A percentile compares a stretch with the other conserved stretches of the same genome.
Evolutionary conservation across 2,113 vertebrate species (phyloP).

Genomic region (Hippolais icterina): DNA sequence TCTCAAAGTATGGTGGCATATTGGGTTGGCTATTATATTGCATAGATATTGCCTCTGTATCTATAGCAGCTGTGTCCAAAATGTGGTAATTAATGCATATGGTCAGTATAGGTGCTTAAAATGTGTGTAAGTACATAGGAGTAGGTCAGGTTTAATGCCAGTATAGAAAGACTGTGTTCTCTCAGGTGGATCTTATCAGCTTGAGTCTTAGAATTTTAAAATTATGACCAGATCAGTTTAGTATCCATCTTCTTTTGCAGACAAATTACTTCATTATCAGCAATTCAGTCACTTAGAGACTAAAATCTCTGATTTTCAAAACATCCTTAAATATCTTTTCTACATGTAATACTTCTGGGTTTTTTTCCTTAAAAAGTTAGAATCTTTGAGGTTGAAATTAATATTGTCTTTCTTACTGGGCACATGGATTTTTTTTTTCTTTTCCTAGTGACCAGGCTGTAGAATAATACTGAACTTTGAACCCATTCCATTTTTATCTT

Average conservation of each 20-base stretch:
- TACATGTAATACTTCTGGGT: background rate
- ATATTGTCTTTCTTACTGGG: background rate
- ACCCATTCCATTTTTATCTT: background rate
- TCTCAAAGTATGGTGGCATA: background rate
- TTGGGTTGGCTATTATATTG: background rate
- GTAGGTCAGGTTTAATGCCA: background rate
- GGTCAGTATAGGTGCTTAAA: background rate
- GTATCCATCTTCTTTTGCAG: background rate
- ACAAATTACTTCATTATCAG: background rate
- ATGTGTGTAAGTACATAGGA: background rate
- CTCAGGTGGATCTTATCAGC: background rate
- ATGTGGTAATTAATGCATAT: background rate
- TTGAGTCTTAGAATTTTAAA: background rate
- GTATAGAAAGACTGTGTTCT: background rate
- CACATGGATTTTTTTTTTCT: background rate
- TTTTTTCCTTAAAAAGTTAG: background rate
- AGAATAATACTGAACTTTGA: background rate
- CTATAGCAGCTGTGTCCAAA: background rate
- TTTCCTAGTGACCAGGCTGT: background rate
- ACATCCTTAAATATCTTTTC: background rate
- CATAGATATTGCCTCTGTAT: background rate
- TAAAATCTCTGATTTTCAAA: background rate
- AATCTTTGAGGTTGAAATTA: background rate
- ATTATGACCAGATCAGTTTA: background rate
- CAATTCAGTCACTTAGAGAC: background rate